Percentiles rank a stretch among this genome's conserved stretches.
Evolutionary conservation across 2,888 invertebrate species (phyloP).

Genomic region (Sinohyriopsis cumingii): DNA sequence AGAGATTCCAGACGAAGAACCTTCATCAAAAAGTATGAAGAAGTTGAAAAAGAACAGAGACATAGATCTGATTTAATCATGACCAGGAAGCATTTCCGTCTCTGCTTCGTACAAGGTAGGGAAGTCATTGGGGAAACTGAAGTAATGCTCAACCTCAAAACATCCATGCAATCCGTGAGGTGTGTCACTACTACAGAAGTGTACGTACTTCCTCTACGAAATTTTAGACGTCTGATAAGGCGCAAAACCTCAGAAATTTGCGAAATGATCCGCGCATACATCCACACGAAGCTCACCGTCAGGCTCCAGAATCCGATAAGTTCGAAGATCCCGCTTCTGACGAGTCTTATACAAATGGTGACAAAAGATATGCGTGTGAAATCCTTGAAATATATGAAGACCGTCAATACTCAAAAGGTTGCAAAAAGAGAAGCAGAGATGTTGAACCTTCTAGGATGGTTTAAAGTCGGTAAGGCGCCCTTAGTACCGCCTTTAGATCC

Average conservation of each 20-base stretch:
- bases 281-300: conserved; percentile 39
- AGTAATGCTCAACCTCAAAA: conserved; percentile 37
- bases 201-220: conserved; percentile 49
- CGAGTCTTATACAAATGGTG: conserved; percentile 30
- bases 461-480: conserved; percentile 35
- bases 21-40: conserved; percentile 22
- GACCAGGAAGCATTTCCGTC: conserved; percentile 20
- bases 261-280: conserved; percentile 35
- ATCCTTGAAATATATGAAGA: conserved; percentile 25
- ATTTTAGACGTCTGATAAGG: conserved; percentile 35
- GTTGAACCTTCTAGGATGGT: conserved; percentile 29
- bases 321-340: conserved; percentile 38
- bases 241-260: conserved; percentile 31
- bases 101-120: conserved; percentile 45
- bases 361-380: conserved; percentile 23
- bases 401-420: conserved; percentile 23
- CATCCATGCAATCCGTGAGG: conserved; percentile 49
- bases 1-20: conserved; percentile 34
- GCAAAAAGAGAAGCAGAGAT: conserved; percentile 34
- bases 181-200: conserved; percentile 53
- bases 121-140: conserved; percentile 55
- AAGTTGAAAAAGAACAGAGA: conserved; percentile 12
- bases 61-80: conserved; percentile 21
- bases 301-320: conserved; percentile 35
- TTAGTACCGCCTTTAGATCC: conserved; percentile 39